Evolutionary conservation across 2,113 vertebrate genomes (phyloP).

Genomic region (Scomber colias): DNA sequence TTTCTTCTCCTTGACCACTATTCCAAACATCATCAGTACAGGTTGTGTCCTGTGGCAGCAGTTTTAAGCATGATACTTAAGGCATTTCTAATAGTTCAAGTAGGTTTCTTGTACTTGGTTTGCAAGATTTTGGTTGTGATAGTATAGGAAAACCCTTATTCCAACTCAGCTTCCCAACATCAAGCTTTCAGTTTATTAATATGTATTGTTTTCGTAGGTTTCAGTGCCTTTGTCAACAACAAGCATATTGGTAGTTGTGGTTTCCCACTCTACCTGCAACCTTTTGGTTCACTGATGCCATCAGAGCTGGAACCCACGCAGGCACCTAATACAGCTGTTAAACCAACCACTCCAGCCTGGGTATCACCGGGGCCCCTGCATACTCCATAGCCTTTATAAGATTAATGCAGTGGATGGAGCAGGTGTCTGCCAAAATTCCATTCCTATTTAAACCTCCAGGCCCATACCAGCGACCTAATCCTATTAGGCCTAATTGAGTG

Average conservation of each 20-base stretch:
- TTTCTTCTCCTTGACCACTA: conserved; percentile 13
- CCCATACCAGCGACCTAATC: conserved; percentile 92
- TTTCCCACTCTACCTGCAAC: background rate
- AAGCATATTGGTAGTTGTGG: background rate
- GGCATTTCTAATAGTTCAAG: background rate
- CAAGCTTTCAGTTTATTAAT: too few relatives aligned
- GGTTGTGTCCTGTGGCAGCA: conserved; percentile 9
- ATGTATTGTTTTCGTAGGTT: background rate
- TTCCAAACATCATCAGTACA: conserved; percentile 5
- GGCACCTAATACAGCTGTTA: conserved; percentile 32
- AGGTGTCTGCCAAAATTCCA: conserved; percentile 91
- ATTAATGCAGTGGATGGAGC: conserved; percentile 88
- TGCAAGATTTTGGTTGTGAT: background rate
- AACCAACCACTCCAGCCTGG: conserved; percentile 49
- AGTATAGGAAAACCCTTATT: too few relatives aligned
- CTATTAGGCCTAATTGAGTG: conserved; percentile 96
- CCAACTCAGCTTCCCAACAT: too few relatives aligned
- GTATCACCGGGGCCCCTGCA: conserved; percentile 67
- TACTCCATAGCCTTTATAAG: conserved; percentile 88
- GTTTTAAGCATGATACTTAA: background rate
- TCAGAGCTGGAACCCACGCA: conserved; percentile 29
- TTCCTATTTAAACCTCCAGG: conserved; percentile 89
- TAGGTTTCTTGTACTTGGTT: background rate
- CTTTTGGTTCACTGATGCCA: conserved; percentile 27
- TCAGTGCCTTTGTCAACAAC: background rate